These are phyloP conservation scores for Camelus dromedarius DNA, from an alignment of 2,113 vertebrate species.

Conservation along the genomic window DNA sequence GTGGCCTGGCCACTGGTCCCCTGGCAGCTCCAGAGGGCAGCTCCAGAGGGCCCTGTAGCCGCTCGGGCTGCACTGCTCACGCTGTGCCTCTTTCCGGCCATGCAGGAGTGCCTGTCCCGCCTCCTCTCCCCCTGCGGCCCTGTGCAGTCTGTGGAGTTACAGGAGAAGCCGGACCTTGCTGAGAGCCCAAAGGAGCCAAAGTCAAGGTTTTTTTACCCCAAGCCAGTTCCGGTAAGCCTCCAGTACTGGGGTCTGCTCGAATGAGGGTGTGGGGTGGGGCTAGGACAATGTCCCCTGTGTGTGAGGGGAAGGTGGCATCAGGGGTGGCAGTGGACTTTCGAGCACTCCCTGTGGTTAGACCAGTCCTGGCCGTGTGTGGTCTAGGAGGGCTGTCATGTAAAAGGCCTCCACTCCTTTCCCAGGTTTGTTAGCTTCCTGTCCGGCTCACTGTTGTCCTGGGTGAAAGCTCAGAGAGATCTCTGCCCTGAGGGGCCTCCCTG, in stretches of 20 bases:
- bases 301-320: rapidly evolving
- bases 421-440: not conserved
- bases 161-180: slow-evolving; percentile 88
- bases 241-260: not conserved
- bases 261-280: rapidly evolving
- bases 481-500: not conserved
- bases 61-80: not conserved
- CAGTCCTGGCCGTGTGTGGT: rapidly evolving
- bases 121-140: slow-evolving; percentile 90
- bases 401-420: not conserved
- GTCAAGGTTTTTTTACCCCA: slow-evolving; percentile 87
- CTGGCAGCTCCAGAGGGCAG: rapidly evolving
- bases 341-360: rapidly evolving
- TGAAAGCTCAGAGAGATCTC: not conserved
- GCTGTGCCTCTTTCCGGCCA: rapidly evolving
- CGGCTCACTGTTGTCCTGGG: rapidly evolving
- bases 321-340: rapidly evolving
- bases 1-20: not conserved
- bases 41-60: rapidly evolving
- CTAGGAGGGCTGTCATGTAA: not conserved
- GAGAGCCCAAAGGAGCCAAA: slow-evolving; percentile 77
- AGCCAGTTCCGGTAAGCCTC: slow-evolving; percentile 71
- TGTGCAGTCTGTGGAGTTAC: slow-evolving; percentile 90
- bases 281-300: rapidly evolving
- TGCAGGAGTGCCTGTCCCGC: slow-evolving; percentile 86